These are phyloP conservation scores for Antitype chi DNA, from an alignment of 2,888 invertebrate genomes.

Conservation along the genomic window DNA sequence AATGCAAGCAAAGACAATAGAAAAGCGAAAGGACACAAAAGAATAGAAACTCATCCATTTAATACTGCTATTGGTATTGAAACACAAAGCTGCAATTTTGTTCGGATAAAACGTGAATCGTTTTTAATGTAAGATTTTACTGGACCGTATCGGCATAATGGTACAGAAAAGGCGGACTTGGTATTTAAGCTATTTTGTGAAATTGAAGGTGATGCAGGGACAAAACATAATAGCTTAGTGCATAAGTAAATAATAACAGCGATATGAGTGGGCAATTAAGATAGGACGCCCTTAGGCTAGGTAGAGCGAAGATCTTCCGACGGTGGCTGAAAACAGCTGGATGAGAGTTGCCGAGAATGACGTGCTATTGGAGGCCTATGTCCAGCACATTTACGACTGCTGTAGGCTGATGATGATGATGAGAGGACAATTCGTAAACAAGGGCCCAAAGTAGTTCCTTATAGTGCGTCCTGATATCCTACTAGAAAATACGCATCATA, in stretches of 20 bases:
- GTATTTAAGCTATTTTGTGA: neutral
- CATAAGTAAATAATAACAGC: neutral
- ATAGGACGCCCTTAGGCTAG: neutral
- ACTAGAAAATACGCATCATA: neutral
- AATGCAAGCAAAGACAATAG: constrained; percentile 55
- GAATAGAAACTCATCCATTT: constrained; percentile 58
- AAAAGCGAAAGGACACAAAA: constrained; percentile 60
- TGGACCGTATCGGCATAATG: constrained; percentile 8
- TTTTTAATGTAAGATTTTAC: constrained; percentile 38
- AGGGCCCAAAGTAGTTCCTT: neutral
- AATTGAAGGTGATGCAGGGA: neutral
- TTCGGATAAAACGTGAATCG: constrained; percentile 31
- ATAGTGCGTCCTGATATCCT: neutral
- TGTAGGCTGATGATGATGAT: neutral
- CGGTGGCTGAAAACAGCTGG: neutral
- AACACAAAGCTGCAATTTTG: constrained; percentile 49
- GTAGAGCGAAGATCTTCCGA: neutral
- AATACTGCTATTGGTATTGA: constrained; percentile 54
- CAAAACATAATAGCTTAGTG: neutral
- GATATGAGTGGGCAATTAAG: neutral
- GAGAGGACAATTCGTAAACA: neutral
- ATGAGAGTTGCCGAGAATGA: neutral
- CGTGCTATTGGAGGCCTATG: neutral
- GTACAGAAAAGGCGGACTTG: neutral
- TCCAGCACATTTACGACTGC: neutral